These are phyloP conservation scores for Sebastes trivittatus DNA, from an alignment of 2,797 vertebrate genomes.

Conservation along the genomic window DNA sequence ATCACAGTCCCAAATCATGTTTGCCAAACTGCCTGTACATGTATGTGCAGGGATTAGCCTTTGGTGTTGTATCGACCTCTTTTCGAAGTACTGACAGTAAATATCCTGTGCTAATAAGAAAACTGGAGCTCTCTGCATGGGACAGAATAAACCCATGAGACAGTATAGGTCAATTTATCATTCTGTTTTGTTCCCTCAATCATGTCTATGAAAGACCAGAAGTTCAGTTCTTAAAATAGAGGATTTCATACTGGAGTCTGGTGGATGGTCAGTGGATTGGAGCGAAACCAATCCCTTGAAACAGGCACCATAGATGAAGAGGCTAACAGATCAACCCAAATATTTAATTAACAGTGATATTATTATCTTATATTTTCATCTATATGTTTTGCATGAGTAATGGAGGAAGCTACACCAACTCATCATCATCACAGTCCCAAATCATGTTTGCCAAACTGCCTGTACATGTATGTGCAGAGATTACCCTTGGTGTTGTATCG, in stretches of 20 bases:
- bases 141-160: not conserved
- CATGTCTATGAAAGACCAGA: not conserved
- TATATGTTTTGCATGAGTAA: not conserved
- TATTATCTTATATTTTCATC: too few relatives aligned
- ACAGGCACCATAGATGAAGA: not conserved
- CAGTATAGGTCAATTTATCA: not conserved
- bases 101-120: not conserved
- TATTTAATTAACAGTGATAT: not conserved
- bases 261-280: not conserved
- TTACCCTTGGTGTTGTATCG: not conserved
- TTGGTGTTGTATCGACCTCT: not conserved
- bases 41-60: too few relatives aligned
- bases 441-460: not conserved
- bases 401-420: not conserved
- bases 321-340: too few relatives aligned
- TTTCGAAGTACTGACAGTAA: not conserved
- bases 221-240: constrained; percentile 1
- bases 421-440: not conserved
- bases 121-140: not conserved
- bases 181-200: not conserved
- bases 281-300: not conserved
- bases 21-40: too few relatives aligned
- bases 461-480: too few relatives aligned
- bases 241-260: constrained; percentile 1
- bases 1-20: not conserved